phyloP scores from a whole-genome alignment of 2,797 vertebrate species.

The Poeciliopsis paucimaculata region DNA sequence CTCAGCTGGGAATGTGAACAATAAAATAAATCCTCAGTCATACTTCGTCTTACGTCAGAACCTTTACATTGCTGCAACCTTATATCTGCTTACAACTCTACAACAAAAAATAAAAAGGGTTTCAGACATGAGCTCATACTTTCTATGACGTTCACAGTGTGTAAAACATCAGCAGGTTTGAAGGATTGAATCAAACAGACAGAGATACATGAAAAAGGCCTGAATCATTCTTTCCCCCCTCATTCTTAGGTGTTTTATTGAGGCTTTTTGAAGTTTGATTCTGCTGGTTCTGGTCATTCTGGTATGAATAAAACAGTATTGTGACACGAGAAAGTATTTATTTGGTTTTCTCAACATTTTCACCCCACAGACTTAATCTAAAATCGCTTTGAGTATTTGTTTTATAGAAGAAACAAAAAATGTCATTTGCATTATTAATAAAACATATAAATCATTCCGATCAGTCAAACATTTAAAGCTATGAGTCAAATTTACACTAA shows the following conservation, averaged over 20 bases:
- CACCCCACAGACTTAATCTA: neutral
- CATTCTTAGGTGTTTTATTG: neutral
- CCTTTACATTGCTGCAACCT: neutral
- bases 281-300: neutral
- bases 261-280: neutral
- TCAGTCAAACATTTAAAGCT: too few relatives aligned
- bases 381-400: neutral
- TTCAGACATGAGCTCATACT: neutral
- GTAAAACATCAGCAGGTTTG: neutral
- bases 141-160: too few relatives aligned
- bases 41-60: neutral
- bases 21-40: neutral
- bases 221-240: neutral
- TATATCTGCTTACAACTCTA: constrained; percentile 1
- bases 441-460: too few relatives aligned
- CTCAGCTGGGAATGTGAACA: neutral
- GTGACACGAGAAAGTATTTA: neutral
- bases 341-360: neutral
- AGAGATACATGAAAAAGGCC: neutral
- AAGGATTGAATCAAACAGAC: neutral
- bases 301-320: neutral
- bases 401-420: neutral
- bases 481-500: too few relatives aligned
- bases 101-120: neutral
- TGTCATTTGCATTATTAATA: too few relatives aligned